These are phyloP conservation scores for Amblyopsis rosae DNA, from an alignment of 2,113 vertebrate species.

Conservation along the genomic window DNA sequence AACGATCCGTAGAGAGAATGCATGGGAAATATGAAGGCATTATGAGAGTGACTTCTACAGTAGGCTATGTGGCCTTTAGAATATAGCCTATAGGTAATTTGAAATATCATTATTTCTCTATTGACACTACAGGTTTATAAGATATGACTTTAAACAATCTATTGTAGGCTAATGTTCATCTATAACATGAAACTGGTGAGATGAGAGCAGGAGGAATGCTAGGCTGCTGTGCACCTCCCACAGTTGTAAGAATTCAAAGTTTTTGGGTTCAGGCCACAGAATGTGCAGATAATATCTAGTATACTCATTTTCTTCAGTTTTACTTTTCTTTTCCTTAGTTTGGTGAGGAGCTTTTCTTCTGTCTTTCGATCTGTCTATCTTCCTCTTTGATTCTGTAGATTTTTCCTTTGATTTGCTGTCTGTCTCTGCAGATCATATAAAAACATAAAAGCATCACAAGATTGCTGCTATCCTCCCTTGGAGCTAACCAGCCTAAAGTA, in stretches of 20 bases:
- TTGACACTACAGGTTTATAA: no score
- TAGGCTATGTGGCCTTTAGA: not conserved
- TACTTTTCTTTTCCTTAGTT: not conserved
- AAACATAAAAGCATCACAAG: conserved; percentile 55
- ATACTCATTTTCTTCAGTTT: conserved; percentile 4
- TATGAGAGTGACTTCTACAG: not conserved
- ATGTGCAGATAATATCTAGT: conserved; percentile 39
- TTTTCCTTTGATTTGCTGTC: conserved; percentile 8
- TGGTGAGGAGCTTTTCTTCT: not conserved
- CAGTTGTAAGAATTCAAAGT: conserved; percentile 51
- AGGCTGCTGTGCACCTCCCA: conserved; percentile 34
- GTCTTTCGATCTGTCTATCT: not conserved
- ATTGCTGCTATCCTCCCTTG: not conserved
- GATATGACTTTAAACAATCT: no score
- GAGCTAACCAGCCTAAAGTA: not conserved
- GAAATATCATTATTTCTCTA: no score
- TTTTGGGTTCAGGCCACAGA: conserved; percentile 42
- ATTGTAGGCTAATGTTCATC: no score
- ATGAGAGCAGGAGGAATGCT: not conserved
- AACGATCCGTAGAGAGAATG: not conserved
- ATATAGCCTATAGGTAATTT: no score
- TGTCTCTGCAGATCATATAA: conserved; percentile 37
- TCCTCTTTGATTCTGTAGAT: not conserved
- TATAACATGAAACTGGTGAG: not conserved
- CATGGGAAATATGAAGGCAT: not conserved